Percentiles rank a stretch among this genome's conserved stretches.
Conservation (phyloP, 2,888 invertebrate genomes). For the Platycheirus rosarum region DNA sequence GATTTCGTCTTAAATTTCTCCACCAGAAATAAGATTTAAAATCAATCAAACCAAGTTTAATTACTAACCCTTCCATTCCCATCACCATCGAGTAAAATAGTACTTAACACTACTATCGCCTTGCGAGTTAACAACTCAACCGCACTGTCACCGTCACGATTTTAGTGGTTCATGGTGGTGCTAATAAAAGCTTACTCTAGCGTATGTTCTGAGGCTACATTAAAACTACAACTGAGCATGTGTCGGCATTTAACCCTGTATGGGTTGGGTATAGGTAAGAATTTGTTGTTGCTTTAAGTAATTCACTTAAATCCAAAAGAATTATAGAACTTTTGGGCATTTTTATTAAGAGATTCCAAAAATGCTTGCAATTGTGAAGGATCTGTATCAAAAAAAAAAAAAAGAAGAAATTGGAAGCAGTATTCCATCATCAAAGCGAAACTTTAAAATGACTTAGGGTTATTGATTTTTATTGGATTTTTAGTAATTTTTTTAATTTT, state of each 20-base stretch:
- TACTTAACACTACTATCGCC: background rate
- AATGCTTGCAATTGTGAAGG: background rate
- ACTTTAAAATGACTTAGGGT: background rate
- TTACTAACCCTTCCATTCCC: background rate
- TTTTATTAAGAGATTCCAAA: conserved; percentile 19
- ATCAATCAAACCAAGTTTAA: too few species aligned
- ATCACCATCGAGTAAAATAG: too few species aligned
- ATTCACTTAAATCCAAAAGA: conserved; percentile 10
- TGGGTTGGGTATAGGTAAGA: too few species aligned
- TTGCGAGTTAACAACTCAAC: background rate
- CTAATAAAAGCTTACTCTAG: conserved; percentile 67
- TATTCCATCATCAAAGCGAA: background rate
- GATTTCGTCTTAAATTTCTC: too few species aligned
- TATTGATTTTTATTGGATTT: too few species aligned
- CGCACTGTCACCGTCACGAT: background rate
- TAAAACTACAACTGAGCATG: conserved; percentile 66
- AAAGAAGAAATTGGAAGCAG: background rate
- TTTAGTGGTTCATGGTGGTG: conserved; percentile 14
- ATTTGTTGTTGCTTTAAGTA: background rate
- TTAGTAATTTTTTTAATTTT: background rate
- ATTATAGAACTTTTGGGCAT: conserved; percentile 1
- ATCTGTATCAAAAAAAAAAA: background rate
- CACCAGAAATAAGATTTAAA: too few species aligned
- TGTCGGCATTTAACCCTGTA: conserved; percentile 25
- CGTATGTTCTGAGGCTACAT: conserved; percentile 38